Evolutionary conservation across 2,888 invertebrate species (phyloP).

Genomic region (Eilema sororculum): DNA sequence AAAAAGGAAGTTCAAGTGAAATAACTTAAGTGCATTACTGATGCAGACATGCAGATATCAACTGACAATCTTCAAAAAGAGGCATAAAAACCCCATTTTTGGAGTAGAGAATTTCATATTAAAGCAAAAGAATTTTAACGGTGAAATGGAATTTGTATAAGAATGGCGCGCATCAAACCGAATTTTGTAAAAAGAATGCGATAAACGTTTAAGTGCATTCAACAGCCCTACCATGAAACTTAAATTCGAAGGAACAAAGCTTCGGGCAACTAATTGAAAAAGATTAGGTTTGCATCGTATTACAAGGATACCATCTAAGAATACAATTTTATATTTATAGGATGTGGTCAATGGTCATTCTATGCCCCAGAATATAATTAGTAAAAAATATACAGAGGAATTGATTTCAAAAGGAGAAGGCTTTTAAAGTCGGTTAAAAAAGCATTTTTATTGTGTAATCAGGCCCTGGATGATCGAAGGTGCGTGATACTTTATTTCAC

Average conservation of each 20-base stretch:
- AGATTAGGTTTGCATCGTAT: no score
- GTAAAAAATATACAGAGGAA: no score
- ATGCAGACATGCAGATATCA: not conserved
- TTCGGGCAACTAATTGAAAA: no score
- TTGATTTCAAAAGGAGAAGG: no score
- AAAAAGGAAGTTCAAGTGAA: not conserved
- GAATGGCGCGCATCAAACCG: slow-evolving; percentile 1
- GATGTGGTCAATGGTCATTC: no score
- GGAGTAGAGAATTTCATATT: slow-evolving; percentile 20
- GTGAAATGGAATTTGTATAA: not conserved
- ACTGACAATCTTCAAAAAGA: not conserved
- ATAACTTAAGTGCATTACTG: not conserved
- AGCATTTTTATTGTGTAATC: not conserved
- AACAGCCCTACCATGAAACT: not conserved
- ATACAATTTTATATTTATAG: no score
- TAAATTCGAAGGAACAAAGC: not conserved
- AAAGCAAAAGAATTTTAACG: slow-evolving; percentile 23
- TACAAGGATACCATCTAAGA: no score
- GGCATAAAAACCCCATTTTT: slow-evolving; percentile 4
- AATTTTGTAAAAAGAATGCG: slow-evolving; percentile 9
- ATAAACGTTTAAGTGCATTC: not conserved
- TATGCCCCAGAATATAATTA: no score
- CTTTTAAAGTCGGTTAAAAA: no score
- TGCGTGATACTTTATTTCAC: not conserved
- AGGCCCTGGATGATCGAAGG: not conserved